A percentile compares a stretch with the other conserved stretches of the same genome.
phyloP scores from a whole-genome alignment of 92 coral and sea anemone genomes.

The Nematostella vectensis region DNA sequence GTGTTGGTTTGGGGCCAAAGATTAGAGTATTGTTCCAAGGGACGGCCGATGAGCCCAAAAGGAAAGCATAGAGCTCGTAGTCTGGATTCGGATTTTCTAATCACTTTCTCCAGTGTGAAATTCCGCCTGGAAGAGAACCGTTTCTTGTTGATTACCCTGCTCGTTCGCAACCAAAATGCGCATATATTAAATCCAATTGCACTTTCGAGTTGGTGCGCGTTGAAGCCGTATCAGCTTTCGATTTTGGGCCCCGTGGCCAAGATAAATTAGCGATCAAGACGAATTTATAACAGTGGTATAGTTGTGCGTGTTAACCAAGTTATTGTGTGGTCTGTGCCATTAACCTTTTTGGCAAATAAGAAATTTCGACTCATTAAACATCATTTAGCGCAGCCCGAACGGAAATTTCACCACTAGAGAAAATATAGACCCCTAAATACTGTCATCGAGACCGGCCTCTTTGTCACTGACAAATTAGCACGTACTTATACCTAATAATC shows the following conservation, averaged over 20 bases:
- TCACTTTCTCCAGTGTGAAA: too few species aligned
- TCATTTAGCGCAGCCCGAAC: slow-evolving; percentile 76
- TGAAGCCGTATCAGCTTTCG: slow-evolving; percentile 67
- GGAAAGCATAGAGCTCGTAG: neutral
- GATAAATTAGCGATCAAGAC: slow-evolving; percentile 32
- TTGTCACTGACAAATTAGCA: slow-evolving; percentile 27
- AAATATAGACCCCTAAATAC: slow-evolving; percentile 7
- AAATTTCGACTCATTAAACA: slow-evolving; percentile 79
- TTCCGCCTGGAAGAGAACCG: neutral
- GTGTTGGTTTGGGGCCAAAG: slow-evolving; percentile 91
- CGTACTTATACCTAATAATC: slow-evolving; percentile 28
- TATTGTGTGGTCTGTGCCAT: slow-evolving; percentile 62
- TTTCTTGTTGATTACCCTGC: slow-evolving; percentile 43
- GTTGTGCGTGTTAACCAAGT: slow-evolving; percentile 64
- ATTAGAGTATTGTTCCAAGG: slow-evolving; percentile 79
- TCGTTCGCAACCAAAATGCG: slow-evolving; percentile 51
- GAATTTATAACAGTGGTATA: slow-evolving; percentile 22
- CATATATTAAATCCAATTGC: slow-evolving; percentile 64
- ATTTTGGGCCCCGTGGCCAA: slow-evolving; percentile 48
- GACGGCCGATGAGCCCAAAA: slow-evolving; percentile 26
- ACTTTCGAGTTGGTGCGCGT: slow-evolving; percentile 44
- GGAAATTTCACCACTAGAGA: slow-evolving; percentile 73
- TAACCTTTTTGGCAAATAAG: slow-evolving; percentile 37
- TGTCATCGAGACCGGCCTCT: slow-evolving; percentile 14
- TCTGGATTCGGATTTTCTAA: neutral